Conservation (phyloP, 1,140 invertebrate species). For the Steinernema feltiae region DNA sequence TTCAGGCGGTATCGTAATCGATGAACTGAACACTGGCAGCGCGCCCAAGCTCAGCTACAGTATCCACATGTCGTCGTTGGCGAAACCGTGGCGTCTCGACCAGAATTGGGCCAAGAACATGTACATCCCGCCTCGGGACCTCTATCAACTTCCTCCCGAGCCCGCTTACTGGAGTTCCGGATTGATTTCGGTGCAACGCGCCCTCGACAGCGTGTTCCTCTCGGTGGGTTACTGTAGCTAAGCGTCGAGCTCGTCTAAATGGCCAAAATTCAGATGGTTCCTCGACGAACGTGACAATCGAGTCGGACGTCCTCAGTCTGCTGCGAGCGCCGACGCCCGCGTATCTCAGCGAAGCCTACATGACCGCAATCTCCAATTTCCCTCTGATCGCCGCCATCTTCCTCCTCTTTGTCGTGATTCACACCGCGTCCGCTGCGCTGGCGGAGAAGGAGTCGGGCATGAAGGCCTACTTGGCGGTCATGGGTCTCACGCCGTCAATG, state of each 20-base stretch:
- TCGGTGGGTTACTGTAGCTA: not conserved
- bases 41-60: not conserved
- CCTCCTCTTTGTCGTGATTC: not conserved
- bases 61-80: not conserved
- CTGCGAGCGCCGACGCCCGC: not conserved
- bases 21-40: not conserved
- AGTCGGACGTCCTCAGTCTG: not conserved
- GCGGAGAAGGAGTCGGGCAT: slow-evolving; percentile 2
- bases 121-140: not conserved
- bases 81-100: not conserved
- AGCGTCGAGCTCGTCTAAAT: not conserved
- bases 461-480: slow-evolving; percentile 2
- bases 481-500: not conserved
- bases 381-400: not conserved
- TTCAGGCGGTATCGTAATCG: not conserved
- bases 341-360: not conserved
- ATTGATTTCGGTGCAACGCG: not conserved
- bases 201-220: not conserved
- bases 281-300: not conserved
- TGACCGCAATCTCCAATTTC: not conserved
- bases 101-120: not conserved
- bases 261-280: not conserved
- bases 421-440: not conserved
- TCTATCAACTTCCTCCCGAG: not conserved
- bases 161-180: not conserved